These are phyloP conservation scores for Parauchenoglanis ngamensis DNA, from an alignment of 2,797 vertebrate species.

Conservation along the genomic window DNA sequence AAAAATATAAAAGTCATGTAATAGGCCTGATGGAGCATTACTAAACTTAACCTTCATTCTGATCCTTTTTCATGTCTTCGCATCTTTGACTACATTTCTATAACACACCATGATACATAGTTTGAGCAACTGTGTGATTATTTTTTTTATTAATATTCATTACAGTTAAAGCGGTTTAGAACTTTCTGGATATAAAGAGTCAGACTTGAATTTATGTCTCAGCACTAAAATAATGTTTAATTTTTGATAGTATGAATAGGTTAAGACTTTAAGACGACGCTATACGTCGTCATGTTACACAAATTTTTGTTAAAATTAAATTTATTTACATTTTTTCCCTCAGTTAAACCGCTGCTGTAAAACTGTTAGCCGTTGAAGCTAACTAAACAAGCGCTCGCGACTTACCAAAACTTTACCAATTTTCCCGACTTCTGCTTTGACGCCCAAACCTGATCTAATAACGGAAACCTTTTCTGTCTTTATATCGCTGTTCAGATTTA, in stretches of 20 bases:
- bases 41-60: background rate
- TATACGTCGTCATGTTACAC: background rate
- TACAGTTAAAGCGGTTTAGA: background rate
- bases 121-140: background rate
- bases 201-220: background rate
- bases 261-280: background rate
- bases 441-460: background rate
- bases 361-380: slow-evolving; percentile 21
- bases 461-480: background rate
- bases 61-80: background rate
- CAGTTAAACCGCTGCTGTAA: background rate
- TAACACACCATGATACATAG: background rate
- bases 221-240: background rate
- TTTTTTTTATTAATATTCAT: background rate
- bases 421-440: slow-evolving; percentile 18
- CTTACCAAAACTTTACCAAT: slow-evolving; percentile 21
- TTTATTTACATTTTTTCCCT: background rate
- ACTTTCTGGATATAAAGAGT: background rate
- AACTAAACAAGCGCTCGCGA: slow-evolving; percentile 20
- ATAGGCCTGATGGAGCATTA: background rate
- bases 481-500: no score
- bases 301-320: background rate
- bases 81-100: background rate
- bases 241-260: background rate
- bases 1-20: no score